A percentile compares a stretch with the other conserved stretches of the same genome.
Evolutionary conservation across 2,888 invertebrate species (phyloP).

Genomic region (Bruchidius siliquastri): DNA sequence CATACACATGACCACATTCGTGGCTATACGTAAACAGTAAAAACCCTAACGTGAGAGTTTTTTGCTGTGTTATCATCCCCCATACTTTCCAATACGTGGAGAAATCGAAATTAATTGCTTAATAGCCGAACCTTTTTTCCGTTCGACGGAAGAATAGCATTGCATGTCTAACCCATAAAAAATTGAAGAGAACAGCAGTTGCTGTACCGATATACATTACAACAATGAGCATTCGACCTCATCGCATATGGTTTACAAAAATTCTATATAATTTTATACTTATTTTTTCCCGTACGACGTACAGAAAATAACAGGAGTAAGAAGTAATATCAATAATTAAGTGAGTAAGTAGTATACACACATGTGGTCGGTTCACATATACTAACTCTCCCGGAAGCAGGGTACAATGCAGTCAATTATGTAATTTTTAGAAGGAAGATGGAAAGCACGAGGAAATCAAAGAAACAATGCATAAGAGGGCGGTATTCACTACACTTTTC

Average conservation of each 20-base stretch:
- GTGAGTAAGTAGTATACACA: conserved; percentile 46
- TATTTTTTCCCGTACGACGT: conserved; percentile 47
- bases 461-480: neutral
- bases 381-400: neutral
- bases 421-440: neutral
- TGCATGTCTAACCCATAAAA: conserved; percentile 35
- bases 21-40: neutral
- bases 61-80: neutral
- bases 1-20: neutral
- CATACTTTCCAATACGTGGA: neutral
- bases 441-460: neutral
- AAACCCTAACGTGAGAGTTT: neutral
- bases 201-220: conserved; percentile 33
- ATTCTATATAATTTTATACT: conserved; percentile 47
- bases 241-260: conserved; percentile 46
- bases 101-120: neutral
- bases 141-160: conserved; percentile 12
- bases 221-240: conserved; percentile 36
- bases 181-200: conserved; percentile 35
- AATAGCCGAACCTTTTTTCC: conserved; percentile 2
- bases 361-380: conserved; percentile 46
- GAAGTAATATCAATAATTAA: conserved; percentile 48
- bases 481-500: neutral
- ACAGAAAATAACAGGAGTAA: conserved; percentile 48
- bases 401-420: neutral